Conservation (phyloP, 2,888 invertebrate genomes). For the Erebia epiphron region DNA sequence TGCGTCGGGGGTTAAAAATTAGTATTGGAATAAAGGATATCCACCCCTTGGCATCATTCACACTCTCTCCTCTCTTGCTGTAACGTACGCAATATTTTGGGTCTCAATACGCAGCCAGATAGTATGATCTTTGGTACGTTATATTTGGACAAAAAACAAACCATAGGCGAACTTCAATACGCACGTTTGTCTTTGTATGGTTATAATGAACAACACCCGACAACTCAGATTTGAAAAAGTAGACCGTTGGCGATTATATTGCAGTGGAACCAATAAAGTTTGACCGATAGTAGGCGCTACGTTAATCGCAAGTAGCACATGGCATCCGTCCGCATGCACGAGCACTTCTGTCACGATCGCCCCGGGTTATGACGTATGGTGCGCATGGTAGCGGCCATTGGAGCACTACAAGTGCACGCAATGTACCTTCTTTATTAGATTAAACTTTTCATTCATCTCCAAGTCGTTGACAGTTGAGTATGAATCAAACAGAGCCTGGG, state of each 20-base stretch:
- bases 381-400: constrained; percentile 45
- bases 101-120: too few relatives aligned
- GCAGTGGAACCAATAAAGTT: constrained; percentile 27
- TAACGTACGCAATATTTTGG: too few relatives aligned
- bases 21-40: too few relatives aligned
- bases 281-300: constrained; percentile 55
- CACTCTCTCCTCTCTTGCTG: too few relatives aligned
- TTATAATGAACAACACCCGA: too few relatives aligned
- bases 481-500: too few relatives aligned
- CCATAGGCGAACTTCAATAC: neutral
- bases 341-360: constrained; percentile 72
- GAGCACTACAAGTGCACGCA: constrained; percentile 1
- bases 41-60: too few relatives aligned
- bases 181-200: too few relatives aligned
- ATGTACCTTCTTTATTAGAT: neutral
- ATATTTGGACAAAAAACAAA: too few relatives aligned
- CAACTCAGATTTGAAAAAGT: too few relatives aligned
- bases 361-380: constrained; percentile 51
- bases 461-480: neutral
- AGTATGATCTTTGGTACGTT: too few relatives aligned
- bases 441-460: constrained; percentile 6
- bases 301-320: constrained; percentile 77
- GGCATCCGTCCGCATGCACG: constrained; percentile 69
- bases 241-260: neutral
- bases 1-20: too few relatives aligned